Percentiles rank a stretch among this genome's conserved stretches.
phyloP scores from a whole-genome alignment of 2,888 invertebrate species.

The Charanyca ferruginea region DNA sequence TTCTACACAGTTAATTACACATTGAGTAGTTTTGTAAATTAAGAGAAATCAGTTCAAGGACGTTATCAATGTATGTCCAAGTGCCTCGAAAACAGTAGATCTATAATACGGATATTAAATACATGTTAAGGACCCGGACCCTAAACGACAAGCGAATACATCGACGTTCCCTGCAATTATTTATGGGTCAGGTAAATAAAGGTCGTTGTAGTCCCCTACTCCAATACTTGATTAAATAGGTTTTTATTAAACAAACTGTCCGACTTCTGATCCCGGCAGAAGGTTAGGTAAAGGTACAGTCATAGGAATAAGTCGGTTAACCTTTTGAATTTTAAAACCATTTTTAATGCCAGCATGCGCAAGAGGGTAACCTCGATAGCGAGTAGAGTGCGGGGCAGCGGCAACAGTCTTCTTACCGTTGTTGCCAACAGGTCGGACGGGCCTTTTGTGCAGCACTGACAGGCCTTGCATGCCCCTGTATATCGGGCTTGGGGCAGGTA shows the following conservation, averaged over 20 bases:
- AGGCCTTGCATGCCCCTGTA: no score
- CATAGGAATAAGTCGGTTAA: background rate
- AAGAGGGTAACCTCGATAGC: no score
- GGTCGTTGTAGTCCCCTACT: constrained; percentile 23
- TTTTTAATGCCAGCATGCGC: no score
- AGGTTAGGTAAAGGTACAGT: constrained; percentile 5
- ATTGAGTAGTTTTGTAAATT: no score
- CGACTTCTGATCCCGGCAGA: constrained; percentile 14
- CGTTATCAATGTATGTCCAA: constrained; percentile 13
- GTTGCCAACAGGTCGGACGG: no score
- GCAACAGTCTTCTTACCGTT: no score
- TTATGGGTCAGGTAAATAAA: constrained; percentile 49
- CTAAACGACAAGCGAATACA: constrained; percentile 15
- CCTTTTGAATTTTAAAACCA: no score
- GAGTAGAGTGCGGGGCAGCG: no score
- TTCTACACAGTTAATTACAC: no score
- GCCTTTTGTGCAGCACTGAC: no score
- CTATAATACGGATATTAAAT: constrained; percentile 21
- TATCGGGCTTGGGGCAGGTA: no score
- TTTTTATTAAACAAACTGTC: constrained; percentile 31
- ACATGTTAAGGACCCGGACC: constrained; percentile 3
- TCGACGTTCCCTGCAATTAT: constrained; percentile 48
- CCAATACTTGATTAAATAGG: constrained; percentile 32
- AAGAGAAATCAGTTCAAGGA: background rate
- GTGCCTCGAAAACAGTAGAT: constrained; percentile 19